These are phyloP conservation scores for Cichladusa arquata DNA, from an alignment of 2,113 vertebrate genomes.

Conservation along the genomic window DNA sequence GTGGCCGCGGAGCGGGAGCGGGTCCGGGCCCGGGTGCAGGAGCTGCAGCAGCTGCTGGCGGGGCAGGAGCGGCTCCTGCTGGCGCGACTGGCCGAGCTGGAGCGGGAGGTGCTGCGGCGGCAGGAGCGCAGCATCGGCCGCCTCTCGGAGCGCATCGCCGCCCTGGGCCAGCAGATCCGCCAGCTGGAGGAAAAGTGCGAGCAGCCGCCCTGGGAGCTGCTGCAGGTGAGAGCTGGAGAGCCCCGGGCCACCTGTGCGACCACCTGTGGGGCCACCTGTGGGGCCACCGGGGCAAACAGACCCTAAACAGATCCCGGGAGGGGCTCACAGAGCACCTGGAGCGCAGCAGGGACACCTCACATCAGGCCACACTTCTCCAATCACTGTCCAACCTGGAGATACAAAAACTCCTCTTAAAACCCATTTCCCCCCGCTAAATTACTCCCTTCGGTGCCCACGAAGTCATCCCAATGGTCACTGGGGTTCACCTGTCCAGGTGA, in stretches of 20 bases:
- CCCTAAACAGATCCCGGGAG: neutral
- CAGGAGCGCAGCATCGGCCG: neutral
- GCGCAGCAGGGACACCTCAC: neutral
- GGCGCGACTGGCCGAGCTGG: constrained; percentile 1
- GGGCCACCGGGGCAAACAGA: neutral
- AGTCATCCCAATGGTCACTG: neutral
- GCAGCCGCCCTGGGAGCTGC: neutral
- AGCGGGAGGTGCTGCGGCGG: constrained; percentile 4
- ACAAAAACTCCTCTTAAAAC: neutral
- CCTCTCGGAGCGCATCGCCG: neutral
- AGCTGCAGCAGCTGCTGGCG: constrained; percentile 42
- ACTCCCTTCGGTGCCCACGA: fast-evolving
- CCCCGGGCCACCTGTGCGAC: fast-evolving
- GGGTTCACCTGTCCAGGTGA: neutral
- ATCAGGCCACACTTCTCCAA: fast-evolving
- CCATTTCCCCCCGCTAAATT: fast-evolving
- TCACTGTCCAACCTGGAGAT: neutral
- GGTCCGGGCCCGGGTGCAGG: neutral
- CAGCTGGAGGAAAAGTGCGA: constrained; percentile 57
- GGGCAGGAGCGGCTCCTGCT: constrained; percentile 34
- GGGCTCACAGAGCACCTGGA: neutral
- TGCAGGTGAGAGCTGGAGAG: constrained; percentile 48
- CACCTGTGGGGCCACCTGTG: neutral
- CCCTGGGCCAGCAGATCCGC: neutral
- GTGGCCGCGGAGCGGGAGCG: constrained; percentile 39